Evolutionary conservation across 2,888 invertebrate species (phyloP).

Genomic region (Bibio marci): DNA sequence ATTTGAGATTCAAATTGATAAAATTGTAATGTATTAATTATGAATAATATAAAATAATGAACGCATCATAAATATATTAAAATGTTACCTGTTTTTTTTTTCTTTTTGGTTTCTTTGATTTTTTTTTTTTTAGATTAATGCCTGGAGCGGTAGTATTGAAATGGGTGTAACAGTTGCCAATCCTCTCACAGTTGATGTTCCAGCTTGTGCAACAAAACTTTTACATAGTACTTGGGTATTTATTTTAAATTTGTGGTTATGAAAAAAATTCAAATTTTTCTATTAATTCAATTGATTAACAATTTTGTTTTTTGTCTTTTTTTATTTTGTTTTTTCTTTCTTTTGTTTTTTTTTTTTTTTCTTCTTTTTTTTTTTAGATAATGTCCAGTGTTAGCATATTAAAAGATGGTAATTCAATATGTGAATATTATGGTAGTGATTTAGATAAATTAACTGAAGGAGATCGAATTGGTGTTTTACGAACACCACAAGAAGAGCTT

Average conservation of each 20-base stretch:
- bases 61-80: background rate
- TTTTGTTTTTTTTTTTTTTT: background rate
- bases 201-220: slow-evolving; percentile 62
- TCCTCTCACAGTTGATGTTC: slow-evolving; percentile 48
- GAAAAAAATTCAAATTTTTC: background rate
- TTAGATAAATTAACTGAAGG: slow-evolving; percentile 68
- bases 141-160: slow-evolving; percentile 62
- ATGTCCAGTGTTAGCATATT: slow-evolving; percentile 77
- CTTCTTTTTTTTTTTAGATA: slow-evolving; percentile 33
- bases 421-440: slow-evolving; percentile 73
- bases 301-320: too few relatives aligned
- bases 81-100: background rate
- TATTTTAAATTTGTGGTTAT: slow-evolving; percentile 9
- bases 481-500: slow-evolving; percentile 63
- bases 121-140: slow-evolving; percentile 42
- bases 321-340: background rate
- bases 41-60: slow-evolving; percentile 1
- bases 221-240: slow-evolving; percentile 67
- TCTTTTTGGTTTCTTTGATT: slow-evolving; percentile 5
- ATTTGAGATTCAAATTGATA: slow-evolving; percentile 75
- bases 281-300: slow-evolving; percentile 3
- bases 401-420: slow-evolving; percentile 64
- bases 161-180: slow-evolving; percentile 56
- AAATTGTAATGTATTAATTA: slow-evolving; percentile 45
- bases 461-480: slow-evolving; percentile 69